Evolutionary conservation across 2,797 vertebrate species (phyloP).

Genomic region (Merluccius polli): DNA sequence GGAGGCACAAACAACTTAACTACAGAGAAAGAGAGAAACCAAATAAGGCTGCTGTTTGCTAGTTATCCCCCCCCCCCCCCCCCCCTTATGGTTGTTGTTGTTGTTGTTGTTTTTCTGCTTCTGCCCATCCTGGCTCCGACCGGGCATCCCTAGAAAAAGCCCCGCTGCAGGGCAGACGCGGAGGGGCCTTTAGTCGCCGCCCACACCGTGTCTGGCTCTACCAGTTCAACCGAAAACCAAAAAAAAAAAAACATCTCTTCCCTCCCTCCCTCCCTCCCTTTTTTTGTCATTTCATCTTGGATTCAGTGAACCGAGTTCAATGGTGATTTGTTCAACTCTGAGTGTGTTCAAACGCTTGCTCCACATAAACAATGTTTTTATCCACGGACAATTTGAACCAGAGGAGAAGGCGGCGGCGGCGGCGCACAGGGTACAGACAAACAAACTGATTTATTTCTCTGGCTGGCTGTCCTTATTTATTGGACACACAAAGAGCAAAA

Average conservation of each 20-base stretch:
- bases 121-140: slow-evolving; percentile 41
- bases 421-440: slow-evolving; percentile 6
- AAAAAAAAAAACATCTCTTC: slow-evolving; percentile 2
- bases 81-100: not conserved
- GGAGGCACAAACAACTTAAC: no score
- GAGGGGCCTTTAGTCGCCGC: slow-evolving; percentile 32
- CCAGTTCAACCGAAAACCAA: slow-evolving; percentile 19
- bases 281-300: slow-evolving; percentile 13
- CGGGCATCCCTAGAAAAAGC: slow-evolving; percentile 36
- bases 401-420: slow-evolving; percentile 11
- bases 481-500: not conserved
- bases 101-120: slow-evolving; percentile 34
- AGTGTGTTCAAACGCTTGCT: slow-evolving; percentile 25
- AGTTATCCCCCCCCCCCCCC: slow-evolving; percentile 36
- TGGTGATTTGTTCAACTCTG: slow-evolving; percentile 37
- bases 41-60: slow-evolving; percentile 43
- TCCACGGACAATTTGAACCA: slow-evolving; percentile 32
- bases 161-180: slow-evolving; percentile 33
- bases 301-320: slow-evolving; percentile 30
- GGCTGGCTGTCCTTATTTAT: slow-evolving; percentile 3
- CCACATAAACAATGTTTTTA: slow-evolving; percentile 45
- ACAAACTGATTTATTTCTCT: slow-evolving; percentile 10
- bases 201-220: slow-evolving; percentile 32
- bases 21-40: not conserved
- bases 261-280: slow-evolving; percentile 12